Base-by-base conservation (phyloP, 2,888 invertebrate genomes). In the Bugulina stolonifera region DNA sequence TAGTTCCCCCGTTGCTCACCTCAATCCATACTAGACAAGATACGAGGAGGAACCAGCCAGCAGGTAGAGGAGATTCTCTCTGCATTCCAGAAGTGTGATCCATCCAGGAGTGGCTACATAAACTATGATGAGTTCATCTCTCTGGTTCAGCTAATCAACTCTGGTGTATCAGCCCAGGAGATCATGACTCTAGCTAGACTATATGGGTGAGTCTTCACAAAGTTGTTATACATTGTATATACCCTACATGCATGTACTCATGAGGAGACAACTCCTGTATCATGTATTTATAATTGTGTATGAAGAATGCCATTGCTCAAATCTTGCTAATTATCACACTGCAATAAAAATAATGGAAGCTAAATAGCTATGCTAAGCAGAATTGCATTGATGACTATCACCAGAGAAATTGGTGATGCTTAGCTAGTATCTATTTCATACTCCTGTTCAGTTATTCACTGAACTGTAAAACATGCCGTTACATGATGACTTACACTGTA, bases 71-170 rank as follows among this genome's bases (percentile, higher is more conserved):
- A 64, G 14, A 32, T 64, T 64, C 64, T 64, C 32, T 64, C 64
- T 34, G 64, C 64, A 14, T 64, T 64, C 64, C 64, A 64, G 64
- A 64, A 64, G 32, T 64, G 25, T 32, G 64, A 64, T n/a, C 64
- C 64, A 64, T 64, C 64, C 5, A 27, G 64, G 32, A 64, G 64
- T 32, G 64, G 64, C n/a, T 64, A 27, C 64, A 64, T 64, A 27
- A 64, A 32, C 64, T 64, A 64, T n/a, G 64, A 64, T 64, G 64
- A 64, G 29, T 64, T 64, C n/a, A 32, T 64, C 27, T 27, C 25
- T 14, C 29, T 64, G 2, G 27, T 64, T 1, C 64, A 64, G 27
- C 27, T 27, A 3, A 5, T 64, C 27, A 64, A 32, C 64, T 25
- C 29, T 18, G 32, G 10, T n/a, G 32, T 64, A 5, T 29, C 29